Conservation (phyloP, 1,140 invertebrate species). For the Scylla paramamosain region DNA sequence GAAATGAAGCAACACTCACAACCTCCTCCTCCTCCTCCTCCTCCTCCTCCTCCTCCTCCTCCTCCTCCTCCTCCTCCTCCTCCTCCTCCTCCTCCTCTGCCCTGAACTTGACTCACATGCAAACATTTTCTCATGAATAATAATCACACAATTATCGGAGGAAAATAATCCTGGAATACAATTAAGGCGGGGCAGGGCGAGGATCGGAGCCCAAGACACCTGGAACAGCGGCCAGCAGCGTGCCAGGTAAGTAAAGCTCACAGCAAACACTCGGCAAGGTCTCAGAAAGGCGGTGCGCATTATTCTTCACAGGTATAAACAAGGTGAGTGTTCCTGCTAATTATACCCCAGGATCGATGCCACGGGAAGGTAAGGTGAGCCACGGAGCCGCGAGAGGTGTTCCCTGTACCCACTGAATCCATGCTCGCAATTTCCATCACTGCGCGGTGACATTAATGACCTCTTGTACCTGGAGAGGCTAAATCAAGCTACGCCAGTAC, state of each 20-base stretch:
- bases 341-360: neutral
- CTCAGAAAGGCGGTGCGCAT: neutral
- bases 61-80: neutral
- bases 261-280: neutral
- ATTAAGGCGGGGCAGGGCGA: neutral
- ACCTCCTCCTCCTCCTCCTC: neutral
- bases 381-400: neutral
- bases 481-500: neutral
- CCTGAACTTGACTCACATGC: neutral
- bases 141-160: slow-evolving; percentile 15
- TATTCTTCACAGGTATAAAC: neutral
- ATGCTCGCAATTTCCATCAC: neutral
- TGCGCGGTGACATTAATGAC: neutral
- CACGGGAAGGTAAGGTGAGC: neutral
- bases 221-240: neutral
- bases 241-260: no score
- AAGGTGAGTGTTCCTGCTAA: slow-evolving; percentile 1
- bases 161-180: slow-evolving; percentile 15
- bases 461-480: neutral
- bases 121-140: slow-evolving; percentile 24
- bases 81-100: neutral
- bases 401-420: neutral
- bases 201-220: neutral
- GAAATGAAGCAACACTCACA: neutral
- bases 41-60: no score